Base-by-base conservation (phyloP, 2,888 invertebrate species). In the Tenthredo scrophulariae region DNA sequence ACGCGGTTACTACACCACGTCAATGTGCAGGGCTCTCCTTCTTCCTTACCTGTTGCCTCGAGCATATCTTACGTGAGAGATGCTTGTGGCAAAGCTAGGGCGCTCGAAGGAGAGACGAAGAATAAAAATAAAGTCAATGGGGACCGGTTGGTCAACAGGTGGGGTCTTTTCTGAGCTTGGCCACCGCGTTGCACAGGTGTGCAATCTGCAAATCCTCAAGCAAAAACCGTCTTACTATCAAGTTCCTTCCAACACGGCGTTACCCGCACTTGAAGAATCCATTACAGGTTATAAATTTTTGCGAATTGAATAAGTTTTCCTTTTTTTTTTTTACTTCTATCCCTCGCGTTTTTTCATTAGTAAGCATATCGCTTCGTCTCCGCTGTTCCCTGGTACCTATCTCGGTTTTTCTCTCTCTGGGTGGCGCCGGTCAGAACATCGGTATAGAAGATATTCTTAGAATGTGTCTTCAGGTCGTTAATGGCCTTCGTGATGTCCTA, bases 91-190 rank as follows among this genome's bases (percentile, higher is more conserved):
- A 62, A 62, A 40, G 62, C 46, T 46, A 37, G 62, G 62, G 58
- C 40, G 37, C 58, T 80, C 62, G 58, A 40, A 58, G 80, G 62
- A 80, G 80, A 80, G 80, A 80, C 80, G 88, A 87, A 88, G 88
- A 91, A 90, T 89, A 89, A 92, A 92, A 91, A 92, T 92, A 92
- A 92, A 93, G 92, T 91, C 90, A 91, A 92, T 91, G 90, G 89
- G 91, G 92, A 93, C 92, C 92, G 92, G 92, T 93, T 92, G 90
- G 89, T 91, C 92, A 90, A 92, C 92, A 92, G 92, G 91, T 92
- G 92, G 92, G 91, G 92, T 92, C 92, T 92, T 92, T 92, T 90
- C 91, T 90, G 91, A 89, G 87, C 89, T 89, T 88, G 88, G 90
- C 67, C 83, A 65, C 65, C 67, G 43, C 67, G 67, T 22, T 26